Evolutionary conservation across 2,797 vertebrate genomes (phyloP), one percentile per base, ranked within the genome.

Genomic region (Oryzias dopingdopingensis): DNA sequence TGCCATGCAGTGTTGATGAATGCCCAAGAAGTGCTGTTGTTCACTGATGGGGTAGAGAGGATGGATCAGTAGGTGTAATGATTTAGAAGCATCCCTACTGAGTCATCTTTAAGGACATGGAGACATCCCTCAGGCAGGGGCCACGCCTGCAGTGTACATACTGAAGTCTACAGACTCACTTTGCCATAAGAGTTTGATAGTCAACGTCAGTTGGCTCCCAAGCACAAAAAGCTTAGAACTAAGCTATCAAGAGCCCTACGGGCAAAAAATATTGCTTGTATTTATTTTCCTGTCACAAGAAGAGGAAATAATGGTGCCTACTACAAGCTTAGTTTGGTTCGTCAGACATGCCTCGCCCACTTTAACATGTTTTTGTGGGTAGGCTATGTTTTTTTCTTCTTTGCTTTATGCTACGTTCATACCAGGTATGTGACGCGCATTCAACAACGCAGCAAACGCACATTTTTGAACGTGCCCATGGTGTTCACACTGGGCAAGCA

Each of bases 181-280:
- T 75, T 67, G 63, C 72, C 79, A 80, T 79, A 78, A 37, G 64
- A 79, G 76, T 82, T 72, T 52, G 56, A 67, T 54, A 47, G 72
- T 52, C 79, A 42, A 62, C 70, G 2, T 61, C 51, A 1, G 77
- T 70, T 62, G 74, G 62, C 71, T 58, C 2, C 55, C 73, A 83
- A 87, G 83, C 81, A 82, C 83, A 85, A 83, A 73, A 65, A 75
- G 74, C 74, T 81, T 63, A 64, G 55, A 18, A 72, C 61, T 68
- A 79, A 84, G 74, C 78, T 73, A 64, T 48, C 50, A 40, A 24
- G 60, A 76, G 76, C 74, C 74, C 78, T 44, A 42, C 32, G 77
- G 79, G 65, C 79, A 80, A 81, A 81, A 86, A 74, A 77, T 40
- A n/a, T 3, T 2, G 56, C 63, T 43, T 64, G 53, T 64, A 65